phyloP scores from a whole-genome alignment of 2,797 vertebrate species.

The Enteromius fasciolatus region DNA sequence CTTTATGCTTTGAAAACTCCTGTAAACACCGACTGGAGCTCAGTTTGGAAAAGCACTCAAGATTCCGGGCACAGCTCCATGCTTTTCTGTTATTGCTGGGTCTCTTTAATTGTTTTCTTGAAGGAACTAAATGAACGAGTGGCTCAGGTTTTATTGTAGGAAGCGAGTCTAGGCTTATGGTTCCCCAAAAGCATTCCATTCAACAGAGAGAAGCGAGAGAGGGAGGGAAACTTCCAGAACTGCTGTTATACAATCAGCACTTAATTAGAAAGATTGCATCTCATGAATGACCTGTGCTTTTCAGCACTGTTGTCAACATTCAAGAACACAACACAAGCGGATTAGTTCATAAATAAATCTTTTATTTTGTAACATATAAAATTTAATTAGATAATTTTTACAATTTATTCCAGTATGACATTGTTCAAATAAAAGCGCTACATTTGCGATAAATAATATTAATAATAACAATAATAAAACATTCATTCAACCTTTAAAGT shows the following conservation, averaged over 20 bases:
- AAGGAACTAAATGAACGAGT: constrained; percentile 86
- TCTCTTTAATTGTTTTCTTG: constrained; percentile 84
- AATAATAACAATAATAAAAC: constrained; percentile 79
- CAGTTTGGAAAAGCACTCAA: constrained; percentile 85
- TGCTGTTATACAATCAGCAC: constrained; percentile 68
- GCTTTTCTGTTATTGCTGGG: constrained; percentile 82
- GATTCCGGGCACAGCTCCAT: constrained; percentile 89
- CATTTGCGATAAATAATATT: constrained; percentile 99
- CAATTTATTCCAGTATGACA: constrained; percentile 99
- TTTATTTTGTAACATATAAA: constrained; percentile 98
- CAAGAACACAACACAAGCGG: constrained; percentile 50
- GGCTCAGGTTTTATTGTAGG: constrained; percentile 84
- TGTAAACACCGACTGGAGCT: constrained; percentile 20
- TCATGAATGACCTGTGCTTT: neutral
- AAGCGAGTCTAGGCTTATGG: constrained; percentile 77
- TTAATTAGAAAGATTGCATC: neutral
- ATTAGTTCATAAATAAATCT: constrained; percentile 97
- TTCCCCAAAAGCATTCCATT: constrained; percentile 72
- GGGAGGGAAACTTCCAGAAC: constrained; percentile 54
- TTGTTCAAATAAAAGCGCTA: constrained; percentile 90
- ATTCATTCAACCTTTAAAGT: constrained; percentile 90
- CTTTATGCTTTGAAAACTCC: neutral
- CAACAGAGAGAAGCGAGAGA: constrained; percentile 57
- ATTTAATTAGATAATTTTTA: constrained; percentile 90
- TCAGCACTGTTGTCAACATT: neutral